Percentiles rank a stretch among this genome's conserved stretches.
Evolutionary conservation across 2,888 invertebrate genomes (phyloP).

Genomic region (Lithophane ornitopus): DNA sequence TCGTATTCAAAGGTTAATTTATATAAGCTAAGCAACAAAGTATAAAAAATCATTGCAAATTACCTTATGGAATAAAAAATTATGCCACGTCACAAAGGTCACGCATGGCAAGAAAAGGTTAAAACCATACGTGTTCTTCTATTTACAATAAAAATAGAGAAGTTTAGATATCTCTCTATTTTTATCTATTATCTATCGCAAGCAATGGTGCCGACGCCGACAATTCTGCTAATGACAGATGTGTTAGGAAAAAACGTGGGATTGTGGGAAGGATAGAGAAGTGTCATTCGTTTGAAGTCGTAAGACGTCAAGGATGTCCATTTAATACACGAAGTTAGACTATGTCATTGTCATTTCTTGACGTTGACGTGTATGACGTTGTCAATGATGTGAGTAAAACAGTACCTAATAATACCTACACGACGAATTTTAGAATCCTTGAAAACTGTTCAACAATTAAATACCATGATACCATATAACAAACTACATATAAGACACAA

Average conservation of each 20-base stretch:
- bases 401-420: not conserved
- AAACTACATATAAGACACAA: not conserved
- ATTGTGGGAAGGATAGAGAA: too few species aligned
- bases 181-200: too few species aligned
- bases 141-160: not conserved
- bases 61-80: not conserved
- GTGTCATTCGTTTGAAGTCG: not conserved
- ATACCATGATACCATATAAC: not conserved
- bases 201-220: too few species aligned
- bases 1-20: too few species aligned
- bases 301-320: not conserved
- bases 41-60: not conserved
- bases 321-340: not conserved
- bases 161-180: too few species aligned
- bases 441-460: not conserved
- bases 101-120: too few species aligned
- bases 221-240: too few species aligned
- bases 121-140: not conserved
- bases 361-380: not conserved
- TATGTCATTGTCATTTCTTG: not conserved
- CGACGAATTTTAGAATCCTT: not conserved
- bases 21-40: too few species aligned
- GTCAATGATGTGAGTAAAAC: conserved; percentile 2
- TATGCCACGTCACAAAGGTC: not conserved
- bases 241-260: too few species aligned